Evolutionary conservation across 2,797 vertebrate genomes (phyloP).

Genomic region (Carcharodon carcharias): DNA sequence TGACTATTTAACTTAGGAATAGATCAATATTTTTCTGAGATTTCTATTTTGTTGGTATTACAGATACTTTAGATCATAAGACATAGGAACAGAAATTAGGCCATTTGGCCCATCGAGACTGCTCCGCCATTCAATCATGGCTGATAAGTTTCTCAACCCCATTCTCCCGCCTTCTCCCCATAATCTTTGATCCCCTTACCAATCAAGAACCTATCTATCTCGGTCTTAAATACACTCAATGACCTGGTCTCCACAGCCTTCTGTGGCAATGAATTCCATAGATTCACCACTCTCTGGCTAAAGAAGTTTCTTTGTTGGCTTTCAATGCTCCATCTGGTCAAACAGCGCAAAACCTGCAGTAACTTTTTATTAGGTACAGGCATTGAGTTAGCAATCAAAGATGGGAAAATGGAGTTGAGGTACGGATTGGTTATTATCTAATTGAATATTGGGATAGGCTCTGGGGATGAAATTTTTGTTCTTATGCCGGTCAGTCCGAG

Average conservation of each 20-base stretch:
- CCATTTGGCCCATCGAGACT: too few species aligned
- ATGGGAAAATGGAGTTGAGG: background rate
- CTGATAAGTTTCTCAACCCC: too few species aligned
- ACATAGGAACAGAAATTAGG: too few species aligned
- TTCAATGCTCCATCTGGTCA: background rate
- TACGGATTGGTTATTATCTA: background rate
- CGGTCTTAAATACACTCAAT: too few species aligned
- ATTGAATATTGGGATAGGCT: background rate
- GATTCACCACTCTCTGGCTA: too few species aligned
- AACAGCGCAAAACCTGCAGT: background rate
- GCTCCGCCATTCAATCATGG: too few species aligned
- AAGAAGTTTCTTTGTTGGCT: background rate
- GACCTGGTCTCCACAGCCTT: too few species aligned
- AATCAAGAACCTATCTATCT: too few species aligned
- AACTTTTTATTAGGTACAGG: background rate
- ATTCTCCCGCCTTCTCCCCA: too few species aligned
- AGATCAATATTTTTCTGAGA: background rate
- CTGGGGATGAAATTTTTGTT: background rate
- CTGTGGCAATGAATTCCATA: too few species aligned
- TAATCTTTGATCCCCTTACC: too few species aligned
- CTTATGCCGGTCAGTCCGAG: background rate
- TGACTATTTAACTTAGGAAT: background rate
- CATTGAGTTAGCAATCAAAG: background rate
- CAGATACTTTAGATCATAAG: background rate
- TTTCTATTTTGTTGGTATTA: background rate